Percentiles rank a stretch among this genome's conserved stretches.
Conservation (phyloP, 2,113 vertebrate species). For the Marmota monax region DNA sequence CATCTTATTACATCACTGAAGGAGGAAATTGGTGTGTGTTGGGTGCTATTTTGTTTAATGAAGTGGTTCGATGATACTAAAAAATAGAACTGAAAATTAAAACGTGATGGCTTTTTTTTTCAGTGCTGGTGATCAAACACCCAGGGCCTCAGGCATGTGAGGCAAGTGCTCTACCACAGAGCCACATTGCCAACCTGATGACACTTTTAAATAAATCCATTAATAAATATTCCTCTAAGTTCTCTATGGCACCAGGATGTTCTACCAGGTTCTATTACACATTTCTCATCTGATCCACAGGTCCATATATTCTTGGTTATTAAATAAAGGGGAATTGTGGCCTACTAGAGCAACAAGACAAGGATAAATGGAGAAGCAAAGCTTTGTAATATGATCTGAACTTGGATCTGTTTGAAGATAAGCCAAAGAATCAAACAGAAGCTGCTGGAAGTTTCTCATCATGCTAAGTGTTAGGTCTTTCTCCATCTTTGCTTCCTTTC, state of each 20-base stretch:
- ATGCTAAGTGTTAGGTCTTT: background rate
- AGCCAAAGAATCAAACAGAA: background rate
- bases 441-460: background rate
- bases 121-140: background rate
- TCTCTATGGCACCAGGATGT: background rate
- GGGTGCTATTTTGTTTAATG: background rate
- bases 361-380: background rate
- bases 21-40: background rate
- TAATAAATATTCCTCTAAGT: background rate
- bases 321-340: background rate
- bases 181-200: no score
- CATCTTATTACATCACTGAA: background rate
- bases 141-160: background rate
- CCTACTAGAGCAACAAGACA: background rate
- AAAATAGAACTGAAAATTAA: conserved; percentile 10
- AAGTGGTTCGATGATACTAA: background rate
- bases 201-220: background rate
- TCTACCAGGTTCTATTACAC: background rate
- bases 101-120: background rate
- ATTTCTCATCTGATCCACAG: background rate
- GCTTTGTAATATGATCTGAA: background rate
- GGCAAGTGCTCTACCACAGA: background rate
- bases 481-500: background rate
- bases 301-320: background rate
- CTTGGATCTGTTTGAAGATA: background rate